Conservation (phyloP, 2,113 vertebrate genomes). For the Lagopus leucura region DNA sequence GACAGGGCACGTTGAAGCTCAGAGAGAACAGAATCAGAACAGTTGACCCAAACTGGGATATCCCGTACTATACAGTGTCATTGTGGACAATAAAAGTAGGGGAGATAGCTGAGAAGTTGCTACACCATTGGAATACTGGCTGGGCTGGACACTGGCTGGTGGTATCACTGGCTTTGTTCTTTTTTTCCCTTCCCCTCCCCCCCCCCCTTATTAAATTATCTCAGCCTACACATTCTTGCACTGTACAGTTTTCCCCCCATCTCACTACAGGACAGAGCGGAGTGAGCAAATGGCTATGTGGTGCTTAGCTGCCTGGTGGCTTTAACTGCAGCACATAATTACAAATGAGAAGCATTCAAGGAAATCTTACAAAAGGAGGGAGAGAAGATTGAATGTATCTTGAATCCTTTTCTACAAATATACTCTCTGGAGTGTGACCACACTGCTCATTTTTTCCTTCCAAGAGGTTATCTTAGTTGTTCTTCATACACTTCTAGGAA, state of each 20-base stretch:
- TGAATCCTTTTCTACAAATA: neutral
- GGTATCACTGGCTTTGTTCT: neutral
- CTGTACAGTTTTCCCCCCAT: neutral
- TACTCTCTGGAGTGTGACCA: neutral
- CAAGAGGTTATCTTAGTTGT: neutral
- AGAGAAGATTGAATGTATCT: neutral
- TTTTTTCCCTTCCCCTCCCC: too few relatives aligned
- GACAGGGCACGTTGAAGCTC: neutral
- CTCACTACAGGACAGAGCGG: neutral
- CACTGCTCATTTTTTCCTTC: neutral
- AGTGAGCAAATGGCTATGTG: neutral
- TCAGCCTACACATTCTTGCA: neutral
- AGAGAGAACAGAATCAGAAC: neutral
- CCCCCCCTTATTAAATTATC: neutral
- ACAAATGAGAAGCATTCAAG: neutral
- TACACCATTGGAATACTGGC: neutral
- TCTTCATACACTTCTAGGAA: constrained; percentile 4
- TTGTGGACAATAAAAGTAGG: neutral
- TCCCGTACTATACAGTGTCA: neutral
- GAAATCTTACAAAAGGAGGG: neutral
- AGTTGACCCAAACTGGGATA: neutral
- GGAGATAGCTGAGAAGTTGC: neutral
- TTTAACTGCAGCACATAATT: neutral
- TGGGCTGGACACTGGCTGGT: neutral
- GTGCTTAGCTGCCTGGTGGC: neutral